Evolutionary conservation across 2,888 invertebrate species (phyloP).

Genomic region (Myopa testacea): DNA sequence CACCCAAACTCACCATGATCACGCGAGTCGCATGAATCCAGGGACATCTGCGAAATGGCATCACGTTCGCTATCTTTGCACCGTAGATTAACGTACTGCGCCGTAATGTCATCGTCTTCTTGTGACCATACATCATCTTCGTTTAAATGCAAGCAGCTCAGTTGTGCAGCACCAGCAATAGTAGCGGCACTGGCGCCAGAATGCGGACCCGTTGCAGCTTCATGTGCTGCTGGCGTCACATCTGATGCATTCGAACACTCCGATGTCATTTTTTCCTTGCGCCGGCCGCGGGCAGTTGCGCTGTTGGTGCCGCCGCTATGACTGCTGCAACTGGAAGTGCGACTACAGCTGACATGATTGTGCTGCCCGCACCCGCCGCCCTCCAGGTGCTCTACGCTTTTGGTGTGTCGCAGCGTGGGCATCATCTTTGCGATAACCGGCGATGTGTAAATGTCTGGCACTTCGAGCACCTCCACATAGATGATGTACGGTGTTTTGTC

Average conservation of each 20-base stretch:
- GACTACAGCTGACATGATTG: slow-evolving; percentile 56
- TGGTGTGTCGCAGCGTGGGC: slow-evolving; percentile 88
- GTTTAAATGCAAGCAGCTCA: slow-evolving; percentile 71
- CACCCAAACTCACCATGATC: slow-evolving; percentile 68
- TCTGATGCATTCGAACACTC: slow-evolving; percentile 47
- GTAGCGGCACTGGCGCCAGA: slow-evolving; percentile 30
- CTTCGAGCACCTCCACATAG: slow-evolving; percentile 95
- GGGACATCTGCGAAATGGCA: slow-evolving; percentile 90
- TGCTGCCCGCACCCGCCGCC: slow-evolving; percentile 51
- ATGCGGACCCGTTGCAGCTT: slow-evolving; percentile 4
- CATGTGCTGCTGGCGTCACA: slow-evolving; percentile 33
- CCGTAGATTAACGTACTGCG: slow-evolving; percentile 76
- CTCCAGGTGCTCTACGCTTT: slow-evolving; percentile 91
- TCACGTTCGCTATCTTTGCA: slow-evolving; percentile 75
- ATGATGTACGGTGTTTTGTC: slow-evolving; percentile 92
- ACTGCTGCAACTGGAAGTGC: slow-evolving; percentile 61
- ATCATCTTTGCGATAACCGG: slow-evolving; percentile 91
- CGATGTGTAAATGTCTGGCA: slow-evolving; percentile 83
- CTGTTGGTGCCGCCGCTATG: slow-evolving; percentile 44
- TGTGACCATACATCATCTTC: slow-evolving; percentile 86
- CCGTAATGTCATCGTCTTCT: slow-evolving; percentile 93
- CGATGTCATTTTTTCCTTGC: slow-evolving; percentile 51
- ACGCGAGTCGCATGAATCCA: slow-evolving; percentile 85
- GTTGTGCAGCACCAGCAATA: slow-evolving; percentile 37
- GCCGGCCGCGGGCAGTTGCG: slow-evolving; percentile 39